A percentile compares a stretch with the other conserved stretches of the same genome.
Evolutionary conservation across 2,797 vertebrate species (phyloP).

Genomic region (Semaprochilodus insignis): DNA sequence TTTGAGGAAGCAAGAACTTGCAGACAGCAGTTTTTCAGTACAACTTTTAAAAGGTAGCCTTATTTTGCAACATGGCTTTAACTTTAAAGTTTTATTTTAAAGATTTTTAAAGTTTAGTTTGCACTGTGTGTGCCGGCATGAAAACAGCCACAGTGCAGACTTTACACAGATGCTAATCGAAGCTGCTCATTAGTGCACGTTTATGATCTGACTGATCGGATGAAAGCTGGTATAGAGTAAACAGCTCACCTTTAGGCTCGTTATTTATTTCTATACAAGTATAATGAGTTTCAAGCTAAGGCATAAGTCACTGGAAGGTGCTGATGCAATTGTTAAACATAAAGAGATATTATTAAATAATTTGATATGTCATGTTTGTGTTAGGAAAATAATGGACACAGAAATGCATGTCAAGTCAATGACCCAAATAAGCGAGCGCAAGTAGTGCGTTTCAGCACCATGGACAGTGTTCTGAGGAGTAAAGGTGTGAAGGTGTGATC

Average conservation of each 20-base stretch:
- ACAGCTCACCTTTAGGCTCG: background rate
- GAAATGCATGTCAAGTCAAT: background rate
- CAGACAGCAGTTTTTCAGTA: too few relatives aligned
- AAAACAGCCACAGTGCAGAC: background rate
- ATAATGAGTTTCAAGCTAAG: background rate
- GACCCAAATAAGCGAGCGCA: background rate
- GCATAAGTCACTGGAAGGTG: background rate
- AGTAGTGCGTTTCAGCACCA: conserved; percentile 36
- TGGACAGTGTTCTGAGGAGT: background rate
- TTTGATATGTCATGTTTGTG: too few relatives aligned
- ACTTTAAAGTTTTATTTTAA: too few relatives aligned
- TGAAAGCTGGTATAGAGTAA: conserved; percentile 17
- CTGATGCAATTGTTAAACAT: too few relatives aligned
- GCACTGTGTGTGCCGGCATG: conserved; percentile 26
- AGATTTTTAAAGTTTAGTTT: too few relatives aligned
- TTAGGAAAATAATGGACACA: too few relatives aligned
- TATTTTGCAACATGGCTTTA: too few relatives aligned
- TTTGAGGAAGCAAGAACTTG: too few relatives aligned
- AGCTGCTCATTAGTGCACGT: conserved; percentile 35
- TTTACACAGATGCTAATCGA: conserved; percentile 29
- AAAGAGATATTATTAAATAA: too few relatives aligned
- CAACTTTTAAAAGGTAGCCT: too few relatives aligned
- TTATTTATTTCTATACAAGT: background rate
- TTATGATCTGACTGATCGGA: conserved; percentile 23
- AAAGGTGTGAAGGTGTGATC: background rate